Percentiles rank a stretch among this genome's conserved stretches.
Conservation (phyloP, 2,797 vertebrate genomes). For the Artibeus jamaicensis region DNA sequence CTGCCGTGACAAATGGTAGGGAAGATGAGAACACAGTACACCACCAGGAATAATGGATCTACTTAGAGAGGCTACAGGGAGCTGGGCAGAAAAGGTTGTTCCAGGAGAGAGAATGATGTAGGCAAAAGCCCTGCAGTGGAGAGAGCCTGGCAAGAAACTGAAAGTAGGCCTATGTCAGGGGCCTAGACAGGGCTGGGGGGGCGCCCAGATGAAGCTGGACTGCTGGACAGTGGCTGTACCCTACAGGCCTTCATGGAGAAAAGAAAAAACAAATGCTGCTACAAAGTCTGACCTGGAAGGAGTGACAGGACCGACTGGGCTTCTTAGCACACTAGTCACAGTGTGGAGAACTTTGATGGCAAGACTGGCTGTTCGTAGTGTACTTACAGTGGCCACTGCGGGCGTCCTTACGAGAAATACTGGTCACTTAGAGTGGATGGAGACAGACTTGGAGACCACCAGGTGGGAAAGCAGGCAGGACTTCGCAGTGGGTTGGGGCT, state of each 20-base stretch:
- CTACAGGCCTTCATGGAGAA: not conserved
- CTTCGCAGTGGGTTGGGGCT: not conserved
- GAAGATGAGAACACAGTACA: not conserved
- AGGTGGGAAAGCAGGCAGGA: not conserved
- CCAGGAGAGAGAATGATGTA: not conserved
- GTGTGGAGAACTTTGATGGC: not conserved
- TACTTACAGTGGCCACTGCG: not conserved
- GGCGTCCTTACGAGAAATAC: not conserved
- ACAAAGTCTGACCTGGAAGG: not conserved
- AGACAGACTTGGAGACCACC: not conserved
- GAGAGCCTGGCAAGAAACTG: not conserved
- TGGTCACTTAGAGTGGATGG: too few species aligned
- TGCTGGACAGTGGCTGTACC: fast-evolving
- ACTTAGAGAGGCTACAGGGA: not conserved
- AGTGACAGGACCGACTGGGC: not conserved
- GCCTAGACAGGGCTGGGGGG: fast-evolving
- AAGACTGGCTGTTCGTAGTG: not conserved
- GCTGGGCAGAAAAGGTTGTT: not conserved
- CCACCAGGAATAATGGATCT: not conserved
- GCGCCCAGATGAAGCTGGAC: fast-evolving
- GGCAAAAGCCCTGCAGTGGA: not conserved
- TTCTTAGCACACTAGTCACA: not conserved
- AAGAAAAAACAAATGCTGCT: not conserved
- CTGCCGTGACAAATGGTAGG: not conserved
- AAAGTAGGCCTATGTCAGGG: not conserved